Base-by-base conservation (phyloP, 2,113 vertebrate genomes). In the Vulpes lagopus region DNA sequence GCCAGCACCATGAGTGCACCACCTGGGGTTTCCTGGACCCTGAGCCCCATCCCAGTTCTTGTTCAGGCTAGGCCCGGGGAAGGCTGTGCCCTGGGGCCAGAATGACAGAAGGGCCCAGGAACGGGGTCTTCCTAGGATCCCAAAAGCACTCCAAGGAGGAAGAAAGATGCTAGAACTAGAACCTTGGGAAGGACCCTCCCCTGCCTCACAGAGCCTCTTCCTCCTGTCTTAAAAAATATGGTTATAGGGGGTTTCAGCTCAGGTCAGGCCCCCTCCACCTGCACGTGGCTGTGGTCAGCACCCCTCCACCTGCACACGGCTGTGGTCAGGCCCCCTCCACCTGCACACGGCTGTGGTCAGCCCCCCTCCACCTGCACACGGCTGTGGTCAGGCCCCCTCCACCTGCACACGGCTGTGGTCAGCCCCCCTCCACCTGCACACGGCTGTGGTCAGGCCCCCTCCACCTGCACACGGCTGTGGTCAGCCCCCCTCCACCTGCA, bases 61-160 rank as follows among this genome's bases (percentile, higher is more conserved):
- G 32, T 32, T 25, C 20, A 8, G 23, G 30, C 55, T 74, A 51
- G 73, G 51, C 22, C 32, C 20, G 64, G 11, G 59, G 30, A 38
- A 1, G 22, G 20, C n/a, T 15, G 2, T 2, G 5, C 10, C 7
- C 25, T 2, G 1, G 51, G 79, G 38, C 60, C 43, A n/a, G 64
- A 69, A 59, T 0, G 16, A 59, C 49, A 15, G 35, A 51, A 30
- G 51, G 5, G 38, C 59, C 22, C 17, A 49, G 20, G 3, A 49
- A 49, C 0, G 0, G 12, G 64, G 51, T 49, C 19, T 23, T 20
- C 64, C 73, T 4, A 12, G 6, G 5, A 60, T n/a, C 55, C 53
- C 55, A 2, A 30, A 12, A 12, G 35, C 3, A 0, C 38, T 30
- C 55, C 91, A 43, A 0, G 25, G 11, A 16, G 1, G 4, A 53